Conservation (phyloP, 2,113 vertebrate species). For the Gobio gobio region DNA sequence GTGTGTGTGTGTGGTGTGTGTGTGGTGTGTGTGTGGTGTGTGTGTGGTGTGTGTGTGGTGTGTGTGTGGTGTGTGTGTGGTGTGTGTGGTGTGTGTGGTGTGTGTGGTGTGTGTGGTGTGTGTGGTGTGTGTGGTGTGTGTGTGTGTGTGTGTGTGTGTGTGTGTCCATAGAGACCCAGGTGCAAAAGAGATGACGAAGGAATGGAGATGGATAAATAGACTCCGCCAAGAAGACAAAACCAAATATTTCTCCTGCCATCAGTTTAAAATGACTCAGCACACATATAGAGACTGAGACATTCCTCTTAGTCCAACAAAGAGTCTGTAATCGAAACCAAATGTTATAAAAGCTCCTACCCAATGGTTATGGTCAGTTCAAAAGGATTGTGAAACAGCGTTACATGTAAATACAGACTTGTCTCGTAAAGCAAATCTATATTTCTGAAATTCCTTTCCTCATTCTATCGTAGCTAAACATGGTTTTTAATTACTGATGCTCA, state of each 20-base stretch:
- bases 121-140: not conserved
- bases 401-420: not conserved
- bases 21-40: not conserved
- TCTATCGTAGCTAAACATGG: not conserved
- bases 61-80: not conserved
- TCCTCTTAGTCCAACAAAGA: conserved; percentile 23
- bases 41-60: not conserved
- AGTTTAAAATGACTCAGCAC: not conserved
- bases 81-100: not conserved
- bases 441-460: not conserved
- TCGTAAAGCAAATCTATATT: conserved; percentile 10
- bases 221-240: not conserved
- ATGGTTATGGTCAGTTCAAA: conserved; percentile 32
- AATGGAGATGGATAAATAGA: conserved; percentile 14
- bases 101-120: not conserved
- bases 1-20: not conserved
- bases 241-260: not conserved
- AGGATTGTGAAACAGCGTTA: not conserved
- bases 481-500: conserved; percentile 1
- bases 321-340: conserved; percentile 16
- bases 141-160: not conserved
- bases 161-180: conserved; percentile 13
- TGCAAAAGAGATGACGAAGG: conserved; percentile 4
- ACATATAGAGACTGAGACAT: conserved; percentile 3
- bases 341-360: not conserved